Evolutionary conservation across 1,140 invertebrate genomes (phyloP).

Genomic region (Odontomachus brunneus): DNA sequence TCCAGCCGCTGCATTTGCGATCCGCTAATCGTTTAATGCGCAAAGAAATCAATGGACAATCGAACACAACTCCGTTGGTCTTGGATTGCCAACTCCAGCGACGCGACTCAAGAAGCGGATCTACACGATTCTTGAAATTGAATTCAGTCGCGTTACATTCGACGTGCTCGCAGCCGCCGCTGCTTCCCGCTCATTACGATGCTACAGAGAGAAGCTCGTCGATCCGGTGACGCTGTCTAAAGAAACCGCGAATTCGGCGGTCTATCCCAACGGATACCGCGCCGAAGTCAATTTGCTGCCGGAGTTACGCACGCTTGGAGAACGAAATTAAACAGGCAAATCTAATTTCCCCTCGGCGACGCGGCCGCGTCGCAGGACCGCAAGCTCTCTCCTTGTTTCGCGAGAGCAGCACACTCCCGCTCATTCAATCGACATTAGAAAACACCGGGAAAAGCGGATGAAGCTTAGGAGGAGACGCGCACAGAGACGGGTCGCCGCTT

Average conservation of each 20-base stretch:
- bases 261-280: not conserved
- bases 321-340: conserved; percentile 51
- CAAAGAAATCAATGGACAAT: no score
- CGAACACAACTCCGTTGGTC: no score
- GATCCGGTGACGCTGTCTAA: not conserved
- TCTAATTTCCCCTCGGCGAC: conserved; percentile 45
- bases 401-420: not conserved
- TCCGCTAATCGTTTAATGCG: no score
- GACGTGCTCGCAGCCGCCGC: no score
- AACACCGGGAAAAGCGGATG: not conserved
- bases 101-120: no score
- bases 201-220: not conserved
- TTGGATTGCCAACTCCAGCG: no score
- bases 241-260: conserved; percentile 34
- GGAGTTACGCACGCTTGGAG: conserved; percentile 49
- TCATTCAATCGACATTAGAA: not conserved
- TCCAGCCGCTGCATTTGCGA: no score
- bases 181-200: not conserved
- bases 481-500: not conserved
- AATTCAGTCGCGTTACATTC: no score
- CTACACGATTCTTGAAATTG: no score
- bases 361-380: conserved; percentile 1
- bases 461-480: conserved; percentile 5
- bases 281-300: conserved; percentile 30
- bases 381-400: conserved; percentile 10